Percentiles rank a stretch among this genome's conserved stretches.
These are phyloP conservation scores for Synergus japonicus DNA, from an alignment of 2,888 invertebrate species.

Conservation along the genomic window DNA sequence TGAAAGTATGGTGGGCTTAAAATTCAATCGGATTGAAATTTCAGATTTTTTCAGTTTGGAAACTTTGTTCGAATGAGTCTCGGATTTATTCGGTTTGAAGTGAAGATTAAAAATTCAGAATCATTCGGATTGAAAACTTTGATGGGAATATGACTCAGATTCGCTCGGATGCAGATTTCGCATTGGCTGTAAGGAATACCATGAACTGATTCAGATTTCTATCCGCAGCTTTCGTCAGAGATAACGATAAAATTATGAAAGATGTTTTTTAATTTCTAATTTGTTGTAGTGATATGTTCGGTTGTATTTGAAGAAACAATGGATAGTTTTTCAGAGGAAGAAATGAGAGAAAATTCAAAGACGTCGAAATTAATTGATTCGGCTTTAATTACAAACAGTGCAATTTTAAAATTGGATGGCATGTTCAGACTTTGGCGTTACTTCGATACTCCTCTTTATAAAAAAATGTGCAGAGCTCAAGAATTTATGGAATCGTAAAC, in stretches of 20 bases:
- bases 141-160: too few relatives aligned
- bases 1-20: too few relatives aligned
- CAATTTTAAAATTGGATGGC: constrained; percentile 84
- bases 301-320: constrained; percentile 86
- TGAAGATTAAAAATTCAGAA: too few relatives aligned
- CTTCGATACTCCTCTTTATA: constrained; percentile 86
- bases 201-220: too few relatives aligned
- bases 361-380: constrained; percentile 85
- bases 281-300: constrained; percentile 84
- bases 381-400: constrained; percentile 86
- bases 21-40: too few relatives aligned
- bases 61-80: too few relatives aligned
- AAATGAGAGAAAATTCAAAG: constrained; percentile 81
- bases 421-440: constrained; percentile 85
- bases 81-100: too few relatives aligned
- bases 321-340: constrained; percentile 82
- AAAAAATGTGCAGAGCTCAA: constrained; percentile 83
- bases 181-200: too few relatives aligned
- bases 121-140: too few relatives aligned
- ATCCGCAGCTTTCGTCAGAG: too few relatives aligned
- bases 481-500: constrained; percentile 84
- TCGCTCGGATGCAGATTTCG: too few relatives aligned
- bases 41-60: too few relatives aligned
- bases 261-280: neutral
- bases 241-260: neutral